phyloP scores from a whole-genome alignment of 2,888 invertebrate genomes.

The Scaptomyza tumidula region DNA sequence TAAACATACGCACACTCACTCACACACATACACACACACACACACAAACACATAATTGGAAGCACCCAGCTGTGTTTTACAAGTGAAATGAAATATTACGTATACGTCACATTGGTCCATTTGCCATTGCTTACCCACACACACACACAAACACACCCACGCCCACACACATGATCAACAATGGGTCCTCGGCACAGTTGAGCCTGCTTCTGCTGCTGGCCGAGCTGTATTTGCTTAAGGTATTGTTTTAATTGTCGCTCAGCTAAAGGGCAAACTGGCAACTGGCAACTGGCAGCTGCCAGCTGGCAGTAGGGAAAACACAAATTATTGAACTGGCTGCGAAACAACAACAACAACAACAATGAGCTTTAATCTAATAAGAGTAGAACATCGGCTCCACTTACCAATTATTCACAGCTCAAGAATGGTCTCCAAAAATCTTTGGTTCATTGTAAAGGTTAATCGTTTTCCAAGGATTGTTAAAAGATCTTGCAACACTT shows the following conservation, averaged over 20 bases:
- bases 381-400: conserved; percentile 13
- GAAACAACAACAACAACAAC: conserved; percentile 25
- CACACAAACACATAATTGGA: neutral
- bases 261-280: conserved; percentile 15
- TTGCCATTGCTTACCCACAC: conserved; percentile 53
- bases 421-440: neutral
- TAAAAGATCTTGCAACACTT: conserved; percentile 37
- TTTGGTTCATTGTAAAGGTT: neutral
- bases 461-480: conserved; percentile 17
- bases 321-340: conserved; percentile 50
- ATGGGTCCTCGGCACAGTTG: conserved; percentile 20
- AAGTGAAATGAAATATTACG: conserved; percentile 80
- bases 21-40: conserved; percentile 4
- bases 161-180: conserved; percentile 35
- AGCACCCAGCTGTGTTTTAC: conserved; percentile 50
- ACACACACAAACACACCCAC: no score
- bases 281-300: conserved; percentile 16
- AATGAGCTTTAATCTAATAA: conserved; percentile 4
- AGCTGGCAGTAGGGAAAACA: conserved; percentile 22
- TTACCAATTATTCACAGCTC: conserved; percentile 55
- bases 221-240: conserved; percentile 67
- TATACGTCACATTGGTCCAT: conserved; percentile 78
- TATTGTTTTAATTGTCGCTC: conserved; percentile 69
- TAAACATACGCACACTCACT: conserved; percentile 38
- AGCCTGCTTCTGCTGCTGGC: conserved; percentile 30